Evolutionary conservation across 1,140 invertebrate genomes (phyloP).

Genomic region (Magallana ariakensis): DNA sequence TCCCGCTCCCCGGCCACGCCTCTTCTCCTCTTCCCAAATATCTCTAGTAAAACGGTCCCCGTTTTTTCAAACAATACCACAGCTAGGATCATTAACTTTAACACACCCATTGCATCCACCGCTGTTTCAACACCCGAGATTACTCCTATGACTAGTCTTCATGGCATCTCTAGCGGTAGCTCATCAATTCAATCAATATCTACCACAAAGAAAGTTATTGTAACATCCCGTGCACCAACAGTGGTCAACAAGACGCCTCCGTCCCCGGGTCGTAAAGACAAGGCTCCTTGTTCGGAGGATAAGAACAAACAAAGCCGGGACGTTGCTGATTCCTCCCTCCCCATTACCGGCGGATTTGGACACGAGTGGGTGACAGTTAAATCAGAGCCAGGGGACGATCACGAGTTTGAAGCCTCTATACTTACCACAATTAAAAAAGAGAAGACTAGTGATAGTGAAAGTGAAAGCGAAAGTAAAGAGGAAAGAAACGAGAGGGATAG

Average conservation of each 20-base stretch:
- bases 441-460: not conserved
- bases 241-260: no score
- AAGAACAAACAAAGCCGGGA: not conserved
- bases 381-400: conserved; percentile 5
- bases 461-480: not conserved
- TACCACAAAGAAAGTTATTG: no score
- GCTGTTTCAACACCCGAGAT: not conserved
- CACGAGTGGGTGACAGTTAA: conserved; percentile 2
- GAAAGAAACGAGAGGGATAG: not conserved
- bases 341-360: not conserved
- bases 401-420: conserved; percentile 16
- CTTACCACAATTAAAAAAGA: not conserved
- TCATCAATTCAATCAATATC: no score
- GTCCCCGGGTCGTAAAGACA: no score
- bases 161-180: not conserved
- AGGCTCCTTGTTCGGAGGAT: no score
- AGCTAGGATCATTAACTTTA: not conserved
- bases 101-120: not conserved
- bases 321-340: not conserved
- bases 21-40: conserved; percentile 4
- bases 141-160: not conserved
- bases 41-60: not conserved
- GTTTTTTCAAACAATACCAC: not conserved
- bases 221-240: no score
- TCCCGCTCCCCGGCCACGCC: not conserved